These are phyloP conservation scores for Heliopora coerulea DNA, from an alignment of 92 coral and sea anemone genomes.

Conservation along the genomic window DNA sequence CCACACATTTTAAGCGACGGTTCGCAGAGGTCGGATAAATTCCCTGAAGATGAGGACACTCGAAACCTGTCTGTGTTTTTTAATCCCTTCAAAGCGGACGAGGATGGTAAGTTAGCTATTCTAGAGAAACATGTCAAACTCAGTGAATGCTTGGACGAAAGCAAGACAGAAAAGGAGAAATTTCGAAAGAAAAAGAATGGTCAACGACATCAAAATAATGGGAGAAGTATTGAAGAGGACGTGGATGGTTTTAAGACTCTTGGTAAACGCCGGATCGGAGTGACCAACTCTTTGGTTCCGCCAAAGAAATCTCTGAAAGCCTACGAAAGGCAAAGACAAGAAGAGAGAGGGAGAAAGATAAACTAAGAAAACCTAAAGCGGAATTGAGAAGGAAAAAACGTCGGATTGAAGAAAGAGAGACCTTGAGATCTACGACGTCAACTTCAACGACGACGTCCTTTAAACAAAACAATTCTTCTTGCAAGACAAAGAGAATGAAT, in stretches of 20 bases:
- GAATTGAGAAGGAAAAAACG: no score
- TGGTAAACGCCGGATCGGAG: slow-evolving; percentile 65
- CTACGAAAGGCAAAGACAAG: slow-evolving; percentile 62
- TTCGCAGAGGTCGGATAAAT: neutral
- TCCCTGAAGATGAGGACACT: neutral
- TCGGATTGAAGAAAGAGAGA: no score
- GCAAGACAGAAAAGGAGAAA: slow-evolving; percentile 50
- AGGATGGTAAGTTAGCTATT: slow-evolving; percentile 71
- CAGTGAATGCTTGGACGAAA: slow-evolving; percentile 52
- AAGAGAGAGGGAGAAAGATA: slow-evolving; percentile 48
- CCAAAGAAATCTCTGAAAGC: slow-evolving; percentile 88
- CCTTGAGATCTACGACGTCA: no score
- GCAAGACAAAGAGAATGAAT: no score
- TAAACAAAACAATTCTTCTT: no score
- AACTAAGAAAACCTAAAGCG: neutral
- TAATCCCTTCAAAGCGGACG: slow-evolving; percentile 91
- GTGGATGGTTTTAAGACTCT: slow-evolving; percentile 51
- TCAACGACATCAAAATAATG: slow-evolving; percentile 60
- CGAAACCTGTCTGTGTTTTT: slow-evolving; percentile 66
- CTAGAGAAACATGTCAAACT: slow-evolving; percentile 88
- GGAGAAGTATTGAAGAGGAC: slow-evolving; percentile 29
- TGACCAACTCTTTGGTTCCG: slow-evolving; percentile 85
- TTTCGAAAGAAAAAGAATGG: slow-evolving; percentile 61
- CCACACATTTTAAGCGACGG: slow-evolving; percentile 24
- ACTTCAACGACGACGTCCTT: no score